Evolutionary conservation across 1,140 invertebrate genomes (phyloP), one percentile per base, ranked within the genome.

Genomic region (Pseudomyrmex concolor): DNA sequence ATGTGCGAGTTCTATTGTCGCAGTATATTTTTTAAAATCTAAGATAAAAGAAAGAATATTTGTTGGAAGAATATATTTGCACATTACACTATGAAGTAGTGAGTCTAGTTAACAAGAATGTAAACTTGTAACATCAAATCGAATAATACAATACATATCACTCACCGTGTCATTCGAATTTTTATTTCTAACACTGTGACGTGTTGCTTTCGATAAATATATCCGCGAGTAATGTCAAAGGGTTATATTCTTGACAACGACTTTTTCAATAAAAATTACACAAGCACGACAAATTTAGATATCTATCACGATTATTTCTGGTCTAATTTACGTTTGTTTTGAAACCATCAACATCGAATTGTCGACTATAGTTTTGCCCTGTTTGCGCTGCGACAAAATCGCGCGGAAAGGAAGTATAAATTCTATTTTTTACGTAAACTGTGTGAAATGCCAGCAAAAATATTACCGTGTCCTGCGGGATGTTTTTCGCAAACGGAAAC

Each of bases 401-500:
- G 19, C 57, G 57, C 34, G 13, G 62, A 13, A 19, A 73, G 45
- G 22, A 57, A 5, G 22, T 12, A 34, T 10, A n/a, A 70, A 54
- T 19, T 70, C 25, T 60, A 59, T 19, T 71, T 12, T 59, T 60
- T 19, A 70, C 5, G 34, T 34, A 34, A 70, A 59, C 43, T n/a
- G 54, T 25, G 12, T 25, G 25, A 12, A 66, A 45, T 54, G 15
- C 25, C 43, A 59, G 73, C 48, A 43, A 66, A 76, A 50, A 54
- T 66, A 64, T 66, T 25, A 15, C n/a, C 48, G 45, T 54, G 48
- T 54, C 45, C 54, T 48, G 59, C 25, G 76, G 64, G 62, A 80
- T 78, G 55, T 80, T 80, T 80, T 80, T 80, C 76, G 66, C 45
- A 80, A 71, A 80, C 76, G 76, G 64, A 70, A 34, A 71, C 45